Evolutionary conservation across 2,888 invertebrate genomes (phyloP), one percentile per base, ranked within the genome.

Genomic region (Caenorhabditis angaria): DNA sequence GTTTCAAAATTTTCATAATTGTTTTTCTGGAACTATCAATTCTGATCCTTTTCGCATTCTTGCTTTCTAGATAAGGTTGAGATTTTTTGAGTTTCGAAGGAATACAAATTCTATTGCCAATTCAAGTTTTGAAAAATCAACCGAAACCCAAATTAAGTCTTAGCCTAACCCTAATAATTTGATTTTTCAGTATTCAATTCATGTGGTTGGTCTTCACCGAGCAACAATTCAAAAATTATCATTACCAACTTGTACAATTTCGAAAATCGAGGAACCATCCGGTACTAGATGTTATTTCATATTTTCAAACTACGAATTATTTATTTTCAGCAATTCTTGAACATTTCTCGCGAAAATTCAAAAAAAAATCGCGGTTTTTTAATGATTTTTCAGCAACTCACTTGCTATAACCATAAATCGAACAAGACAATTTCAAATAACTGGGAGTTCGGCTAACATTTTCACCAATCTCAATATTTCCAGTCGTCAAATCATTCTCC

Each of bases 101-200:
- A 10, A 35, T 14, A 14, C 14, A 14, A 35, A 35, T 6, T 14
- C 35, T 10, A 6, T 35, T 35, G 6, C 6, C 35, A 10, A 10
- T 35, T 35, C 35, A 14, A 6, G 35, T 14, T 10, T 10, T 10
- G 14, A 6, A 6, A 35, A 6, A 14, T 35, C 14, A 14, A 35
- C 35, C 35, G 35, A 6, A 35, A 35, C 14, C 8, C 35, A 35
- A 10, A 35, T 14, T 6, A 8, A 48, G 14, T n/a, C 14, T 12
- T 48, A 14, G 48, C 48, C n/a, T 48, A 48, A 48, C 10, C n/a
- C n/a, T 48, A 18, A 10, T 14, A 35, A 35, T 35, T n/a, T n/a
- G n/a, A n/a, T 35, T 4, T 48, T 32, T 51, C 77, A 83, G 54
- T 84, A 84, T 65, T 81, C 83, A n/a, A 65, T 84, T 14, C 80